These are phyloP conservation scores for Morone saxatilis DNA, from an alignment of 2,113 vertebrate genomes.

Conservation along the genomic window DNA sequence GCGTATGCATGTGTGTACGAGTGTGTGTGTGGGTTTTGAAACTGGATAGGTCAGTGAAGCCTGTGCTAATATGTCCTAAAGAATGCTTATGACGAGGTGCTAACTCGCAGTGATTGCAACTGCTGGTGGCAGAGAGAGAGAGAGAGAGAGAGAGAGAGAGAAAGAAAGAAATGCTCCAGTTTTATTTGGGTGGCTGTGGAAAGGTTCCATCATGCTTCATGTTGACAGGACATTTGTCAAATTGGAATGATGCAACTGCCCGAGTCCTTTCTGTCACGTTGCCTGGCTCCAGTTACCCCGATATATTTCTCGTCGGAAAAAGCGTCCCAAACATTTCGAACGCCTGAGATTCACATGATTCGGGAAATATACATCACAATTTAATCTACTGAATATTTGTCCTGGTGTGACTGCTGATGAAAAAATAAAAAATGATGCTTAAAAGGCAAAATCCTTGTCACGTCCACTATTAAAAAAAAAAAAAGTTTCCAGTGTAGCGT, in stretches of 20 bases:
- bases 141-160: conserved; percentile 12
- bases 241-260: conserved; percentile 69
- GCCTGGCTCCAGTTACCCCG: conserved; percentile 1
- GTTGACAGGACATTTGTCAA: conserved; percentile 72
- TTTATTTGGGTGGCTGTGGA: conserved; percentile 67
- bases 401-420: background rate
- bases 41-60: conserved; percentile 66
- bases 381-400: background rate
- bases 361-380: background rate
- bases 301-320: conserved; percentile 43
- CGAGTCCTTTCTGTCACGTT: conserved; percentile 42
- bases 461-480: background rate
- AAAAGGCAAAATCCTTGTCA: background rate
- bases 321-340: conserved; percentile 3
- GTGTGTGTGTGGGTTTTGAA: conserved; percentile 60
- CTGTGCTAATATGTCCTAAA: conserved; percentile 83
- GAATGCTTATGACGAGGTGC: conserved; percentile 84
- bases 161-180: background rate
- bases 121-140: conserved; percentile 62
- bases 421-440: background rate
- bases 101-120: conserved; percentile 82
- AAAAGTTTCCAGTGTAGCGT: background rate
- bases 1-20: conserved; percentile 26
- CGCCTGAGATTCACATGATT: background rate
- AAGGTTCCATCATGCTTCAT: conserved; percentile 62